These are phyloP conservation scores for Alces alces DNA, from an alignment of 2,113 vertebrate genomes.

Conservation along the genomic window DNA sequence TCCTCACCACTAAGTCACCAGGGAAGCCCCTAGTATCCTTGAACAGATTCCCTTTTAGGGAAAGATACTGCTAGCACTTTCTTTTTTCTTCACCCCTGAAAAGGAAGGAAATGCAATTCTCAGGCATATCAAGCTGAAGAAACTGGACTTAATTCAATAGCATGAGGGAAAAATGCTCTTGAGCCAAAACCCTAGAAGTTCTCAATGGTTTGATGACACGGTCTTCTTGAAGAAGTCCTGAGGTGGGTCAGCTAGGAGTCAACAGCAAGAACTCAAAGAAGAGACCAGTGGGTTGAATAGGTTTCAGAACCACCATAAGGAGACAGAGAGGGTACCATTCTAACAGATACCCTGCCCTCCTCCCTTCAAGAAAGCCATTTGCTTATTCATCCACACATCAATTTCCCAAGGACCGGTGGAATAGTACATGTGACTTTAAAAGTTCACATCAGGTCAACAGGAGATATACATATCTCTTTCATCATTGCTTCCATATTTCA, in stretches of 20 bases:
- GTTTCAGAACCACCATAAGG: background rate
- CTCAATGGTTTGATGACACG: background rate
- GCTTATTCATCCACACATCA: background rate
- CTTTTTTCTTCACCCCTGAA: background rate
- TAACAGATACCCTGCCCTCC: background rate
- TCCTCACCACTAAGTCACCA: background rate
- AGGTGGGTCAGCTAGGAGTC: background rate
- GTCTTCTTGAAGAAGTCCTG: background rate
- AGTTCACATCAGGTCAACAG: background rate
- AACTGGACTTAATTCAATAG: background rate
- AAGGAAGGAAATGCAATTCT: background rate
- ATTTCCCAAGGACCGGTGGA: background rate
- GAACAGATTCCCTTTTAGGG: background rate
- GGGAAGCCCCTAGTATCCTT: background rate
- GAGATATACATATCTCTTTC: background rate
- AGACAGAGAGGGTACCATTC: background rate
- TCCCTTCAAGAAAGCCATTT: background rate
- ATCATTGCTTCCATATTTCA: background rate
- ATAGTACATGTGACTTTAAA: background rate
- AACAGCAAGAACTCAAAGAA: background rate
- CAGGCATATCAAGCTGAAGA: background rate
- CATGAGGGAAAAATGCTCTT: background rate
- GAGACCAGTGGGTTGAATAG: background rate
- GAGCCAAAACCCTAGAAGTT: background rate
- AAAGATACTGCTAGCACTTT: background rate